phyloP scores from a whole-genome alignment of 2,113 vertebrate species.

The Atlantisia rogersi region DNA sequence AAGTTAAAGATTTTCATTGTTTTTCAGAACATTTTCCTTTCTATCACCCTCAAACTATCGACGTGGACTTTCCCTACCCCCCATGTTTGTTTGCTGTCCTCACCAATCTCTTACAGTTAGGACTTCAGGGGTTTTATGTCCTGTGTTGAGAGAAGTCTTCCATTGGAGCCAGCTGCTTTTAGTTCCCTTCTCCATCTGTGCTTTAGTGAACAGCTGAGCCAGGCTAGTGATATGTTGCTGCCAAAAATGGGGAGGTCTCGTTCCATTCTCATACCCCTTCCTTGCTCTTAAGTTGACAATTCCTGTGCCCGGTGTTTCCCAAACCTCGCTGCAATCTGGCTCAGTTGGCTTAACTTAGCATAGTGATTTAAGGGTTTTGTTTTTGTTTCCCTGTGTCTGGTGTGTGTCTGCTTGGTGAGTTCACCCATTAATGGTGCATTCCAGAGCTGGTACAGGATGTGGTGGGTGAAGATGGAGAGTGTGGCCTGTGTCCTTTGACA shows the following conservation, averaged over 20 bases:
- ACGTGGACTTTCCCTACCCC: not conserved
- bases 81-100: not conserved
- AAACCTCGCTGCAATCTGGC: not conserved
- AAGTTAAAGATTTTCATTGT: not conserved
- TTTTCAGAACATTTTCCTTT: not conserved
- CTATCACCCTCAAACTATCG: not conserved
- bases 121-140: not conserved
- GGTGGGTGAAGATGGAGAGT: not conserved
- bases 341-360: not conserved
- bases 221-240: not conserved
- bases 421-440: not conserved
- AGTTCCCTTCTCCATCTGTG: not conserved
- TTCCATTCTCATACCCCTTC: not conserved
- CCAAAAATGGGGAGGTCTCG: not conserved
- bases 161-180: not conserved
- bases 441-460: not conserved
- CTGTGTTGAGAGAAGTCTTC: not conserved
- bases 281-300: not conserved
- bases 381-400: not conserved
- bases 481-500: not conserved
- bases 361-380: too few relatives aligned
- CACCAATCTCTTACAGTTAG: not conserved
- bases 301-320: not conserved
- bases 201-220: not conserved
- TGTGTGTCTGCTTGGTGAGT: not conserved